Base-by-base conservation (phyloP, 92 coral and sea anemone species). In the Anthopleura xanthogrammica region DNA sequence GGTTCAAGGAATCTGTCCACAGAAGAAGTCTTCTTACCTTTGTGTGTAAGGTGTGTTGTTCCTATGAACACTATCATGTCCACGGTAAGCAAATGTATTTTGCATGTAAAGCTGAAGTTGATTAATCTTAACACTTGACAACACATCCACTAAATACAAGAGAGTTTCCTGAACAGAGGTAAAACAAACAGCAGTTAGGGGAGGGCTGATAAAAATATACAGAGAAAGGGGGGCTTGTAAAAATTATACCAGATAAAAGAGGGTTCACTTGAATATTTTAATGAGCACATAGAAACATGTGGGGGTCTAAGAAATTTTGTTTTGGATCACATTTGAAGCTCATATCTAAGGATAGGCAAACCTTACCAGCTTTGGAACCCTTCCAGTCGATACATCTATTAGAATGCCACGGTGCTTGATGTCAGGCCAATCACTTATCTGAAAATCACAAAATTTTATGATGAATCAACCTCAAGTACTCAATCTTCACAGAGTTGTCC, bases 341-440 rank as follows among this genome's bases (percentile, higher is more conserved):
- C 6, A 60, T 16, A 60, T 9, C 24, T 9, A 17, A 14, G n/a
- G 19, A 14, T 60, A 60, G 65, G 65, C 5, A 29, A 46, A 41
- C 77, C 95, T 78, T 86, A 95, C 98, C 91, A 89, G 19, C 41
- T 89, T 90, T 41, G 97, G 96, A 43, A 91, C 90, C n/a, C 98
- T 85, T 46, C 98, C 98, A 2, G 95, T 92, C 3, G 98, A 94
- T 36, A 94, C 92, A 82, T 95, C 98, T 70, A 95, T 78, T 60
- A 95, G 76, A 24, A 92, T 87, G 41, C 98, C 98, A 46, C 98
- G 85, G 86, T 90, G 87, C 66, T 90, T 93, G 76, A 95, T 57
- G 82, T 92, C 94, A 5, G 98, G 98, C 98, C 98, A 95, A 87
- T 95, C 98, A 76, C 83, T 88, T 77, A 95, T 92, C 98, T 95